A percentile compares a stretch with the other conserved stretches of the same genome.
Conservation (phyloP, 1,140 invertebrate species). For the Leptinotarsa defecta region DNA sequence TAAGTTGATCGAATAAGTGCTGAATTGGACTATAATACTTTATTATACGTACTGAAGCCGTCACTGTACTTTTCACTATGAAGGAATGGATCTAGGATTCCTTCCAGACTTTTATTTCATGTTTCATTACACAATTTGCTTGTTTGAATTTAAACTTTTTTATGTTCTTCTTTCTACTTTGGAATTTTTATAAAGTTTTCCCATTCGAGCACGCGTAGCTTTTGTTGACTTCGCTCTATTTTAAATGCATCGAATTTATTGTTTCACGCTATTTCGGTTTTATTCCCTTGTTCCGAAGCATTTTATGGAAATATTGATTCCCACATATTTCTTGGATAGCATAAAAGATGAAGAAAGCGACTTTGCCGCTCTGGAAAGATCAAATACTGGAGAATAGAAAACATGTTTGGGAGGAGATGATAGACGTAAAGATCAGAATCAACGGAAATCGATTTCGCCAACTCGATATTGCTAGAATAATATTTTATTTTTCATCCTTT, state of each 20-base stretch:
- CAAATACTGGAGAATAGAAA: background rate
- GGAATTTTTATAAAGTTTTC: conserved; percentile 25
- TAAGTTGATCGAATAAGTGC: no score
- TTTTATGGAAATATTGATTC: conserved; percentile 14
- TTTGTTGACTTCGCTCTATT: conserved; percentile 11
- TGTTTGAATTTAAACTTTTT: conserved; percentile 28
- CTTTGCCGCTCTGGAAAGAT: background rate
- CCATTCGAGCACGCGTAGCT: conserved; percentile 10
- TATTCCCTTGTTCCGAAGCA: background rate
- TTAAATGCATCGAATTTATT: conserved; percentile 13
- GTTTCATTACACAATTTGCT: conserved; percentile 27
- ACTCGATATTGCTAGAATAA: no score
- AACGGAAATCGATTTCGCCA: no score
- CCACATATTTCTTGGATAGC: conserved; percentile 7
- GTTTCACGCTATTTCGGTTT: conserved; percentile 18
- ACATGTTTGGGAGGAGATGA: background rate
- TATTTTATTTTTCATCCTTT: no score
- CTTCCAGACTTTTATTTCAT: conserved; percentile 32
- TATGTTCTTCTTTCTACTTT: conserved; percentile 1
- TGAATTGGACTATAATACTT: no score
- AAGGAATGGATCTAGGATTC: no score
- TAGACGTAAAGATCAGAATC: no score
- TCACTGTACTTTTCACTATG: no score
- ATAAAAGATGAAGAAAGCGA: background rate
- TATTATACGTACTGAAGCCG: no score